Conservation (phyloP, 1,140 invertebrate genomes). For the Bombus picipes region DNA sequence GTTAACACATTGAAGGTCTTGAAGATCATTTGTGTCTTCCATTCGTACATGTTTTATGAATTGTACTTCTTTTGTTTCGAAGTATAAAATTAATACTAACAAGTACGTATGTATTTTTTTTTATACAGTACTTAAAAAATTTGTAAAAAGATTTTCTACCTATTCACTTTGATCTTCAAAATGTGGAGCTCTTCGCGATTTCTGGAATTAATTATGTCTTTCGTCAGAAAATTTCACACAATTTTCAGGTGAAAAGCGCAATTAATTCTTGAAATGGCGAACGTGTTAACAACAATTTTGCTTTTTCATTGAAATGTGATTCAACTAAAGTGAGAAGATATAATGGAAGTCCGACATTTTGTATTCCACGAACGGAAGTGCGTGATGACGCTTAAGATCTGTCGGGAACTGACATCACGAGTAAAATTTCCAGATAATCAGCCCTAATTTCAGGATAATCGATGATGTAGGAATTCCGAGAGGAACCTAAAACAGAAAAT, state of each 20-base stretch:
- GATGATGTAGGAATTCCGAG: conserved; percentile 7
- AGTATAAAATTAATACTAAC: too few relatives aligned
- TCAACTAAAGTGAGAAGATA: background rate
- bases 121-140: background rate
- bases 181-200: background rate
- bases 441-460: conserved; percentile 27
- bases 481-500: conserved; percentile 6
- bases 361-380: background rate
- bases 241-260: background rate
- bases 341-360: background rate
- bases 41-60: too few relatives aligned
- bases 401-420: background rate
- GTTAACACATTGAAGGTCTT: too few relatives aligned
- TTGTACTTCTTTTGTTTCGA: too few relatives aligned
- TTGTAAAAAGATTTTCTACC: background rate
- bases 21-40: too few relatives aligned
- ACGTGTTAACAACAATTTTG: background rate
- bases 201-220: too few relatives aligned
- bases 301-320: background rate
- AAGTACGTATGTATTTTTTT: too few relatives aligned
- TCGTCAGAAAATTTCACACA: background rate
- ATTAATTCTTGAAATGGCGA: background rate
- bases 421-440: conserved; percentile 30
- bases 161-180: background rate
- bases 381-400: background rate